Evolutionary conservation across 2,113 vertebrate genomes (phyloP), one percentile per base, ranked within the genome.

Genomic region (Dermatemys mawii): DNA sequence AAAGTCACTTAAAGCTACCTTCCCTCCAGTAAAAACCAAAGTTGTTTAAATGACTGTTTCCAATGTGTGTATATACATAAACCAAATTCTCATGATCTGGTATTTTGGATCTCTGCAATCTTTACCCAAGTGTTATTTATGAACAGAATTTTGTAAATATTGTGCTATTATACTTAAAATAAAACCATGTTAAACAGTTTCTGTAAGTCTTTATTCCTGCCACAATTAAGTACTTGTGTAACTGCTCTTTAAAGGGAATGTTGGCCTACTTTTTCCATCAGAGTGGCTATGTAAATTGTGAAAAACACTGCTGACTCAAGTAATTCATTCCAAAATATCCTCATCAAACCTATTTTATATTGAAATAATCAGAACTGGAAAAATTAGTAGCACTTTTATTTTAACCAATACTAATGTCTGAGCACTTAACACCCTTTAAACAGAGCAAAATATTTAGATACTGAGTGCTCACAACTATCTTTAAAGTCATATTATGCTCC

Each of bases 141-240:
- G 97, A 95, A 94, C 75, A 97, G 97, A 75, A 97, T 97, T 98
- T 98, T 98, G 98, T 98, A 98, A 98, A 98, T 98, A 98, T 78
- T 96, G 96, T 96, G 93, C 97, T 98, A 97, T 98, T 98, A 97
- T 93, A 98, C 97, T 97, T 97, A 81, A 94, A 97, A 98, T 98
- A 98, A 98, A 98, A 97, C 96, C 0, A 96, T 97, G 98, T 98
- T 96, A 98, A 97, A 96, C 97, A 98, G 96, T 90, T 97, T 96
- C 96, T 96, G 95, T 89, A 84, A 88, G 88, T 97, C 24, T 90
- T 93, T 93, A 1, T 97, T 97, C 16, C 75, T 82, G 19, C 26
- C 81, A 4, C 78, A 57, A 41, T 35, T 55, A 41, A 8, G 51
- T 76, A 63, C 35, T 92, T 84, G 6, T 48, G 50, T 54, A 54